Base-by-base conservation (phyloP, 2,113 vertebrate species). In the Galbula dea region DNA sequence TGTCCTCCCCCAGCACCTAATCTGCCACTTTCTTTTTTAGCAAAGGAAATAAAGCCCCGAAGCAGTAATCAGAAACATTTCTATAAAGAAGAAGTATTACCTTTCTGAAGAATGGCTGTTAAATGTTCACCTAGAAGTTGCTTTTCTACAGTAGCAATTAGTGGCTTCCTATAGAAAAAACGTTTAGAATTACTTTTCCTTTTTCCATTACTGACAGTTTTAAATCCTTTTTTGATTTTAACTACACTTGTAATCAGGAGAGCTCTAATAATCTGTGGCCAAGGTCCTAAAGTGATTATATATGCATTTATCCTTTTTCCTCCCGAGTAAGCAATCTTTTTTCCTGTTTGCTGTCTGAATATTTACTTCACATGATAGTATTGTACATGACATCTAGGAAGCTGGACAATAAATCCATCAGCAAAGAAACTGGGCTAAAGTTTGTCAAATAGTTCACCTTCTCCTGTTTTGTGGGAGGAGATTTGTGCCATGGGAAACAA, bases 61-160 rank as follows among this genome's bases (percentile, higher is more conserved):
- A 93, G 74, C 90, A 96, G 77, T 57, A 91, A 90, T 87, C 43
- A 94, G 55, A 88, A 95, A 90, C 36, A 83, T 73, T 95, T 91
- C 61, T 48, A 93, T 89, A 87, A 95, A 87, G 84, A 91, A 81
- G 79, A 68, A 76, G 71, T 71, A 93, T 94, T 98, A 99, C 99
- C 99, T 99, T 99, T 99, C 95, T 99, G 99, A 90, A 99, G 98
- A 96, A 98, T 99, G 73, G 99, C 97, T 61, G 98, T 98, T 97
- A 99, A 98, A 97, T 99, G 99, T 99, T 99, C 99, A 96, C 99
- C 99, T 94, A 99, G 98, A 94, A 99, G 97, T 89, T 99, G 99
- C 92, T 99, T 99, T 98, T 99, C 99, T 97, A 99, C 99, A 86
- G 98, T 99, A 86, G 98, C 99, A 96, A 99, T 99, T 95, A 99